phyloP scores from a whole-genome alignment of 2,888 invertebrate species.

The Criorhina ranunculi region DNA sequence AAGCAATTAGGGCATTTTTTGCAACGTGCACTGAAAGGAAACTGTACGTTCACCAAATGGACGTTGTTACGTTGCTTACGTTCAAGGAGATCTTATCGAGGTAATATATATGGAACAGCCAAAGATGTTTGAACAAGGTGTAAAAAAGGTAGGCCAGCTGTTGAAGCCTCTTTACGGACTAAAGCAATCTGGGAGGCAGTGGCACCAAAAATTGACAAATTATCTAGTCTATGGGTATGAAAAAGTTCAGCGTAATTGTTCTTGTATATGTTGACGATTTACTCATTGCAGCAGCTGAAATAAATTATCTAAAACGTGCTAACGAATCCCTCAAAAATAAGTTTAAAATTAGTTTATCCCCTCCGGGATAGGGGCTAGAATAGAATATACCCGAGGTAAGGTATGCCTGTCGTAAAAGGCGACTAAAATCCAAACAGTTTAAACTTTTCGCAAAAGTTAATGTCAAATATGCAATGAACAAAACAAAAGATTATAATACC shows the following conservation, averaged over 20 bases:
- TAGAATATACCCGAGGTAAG: too few species aligned
- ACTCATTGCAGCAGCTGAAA: slow-evolving; percentile 25
- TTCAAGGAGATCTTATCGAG: slow-evolving; percentile 43
- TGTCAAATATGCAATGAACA: too few species aligned
- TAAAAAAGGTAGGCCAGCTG: slow-evolving; percentile 19
- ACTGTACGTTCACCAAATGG: slow-evolving; percentile 37
- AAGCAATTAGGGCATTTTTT: slow-evolving; percentile 26
- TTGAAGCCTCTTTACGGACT: slow-evolving; percentile 24
- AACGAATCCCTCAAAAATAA: slow-evolving; percentile 32
- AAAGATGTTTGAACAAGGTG: background rate
- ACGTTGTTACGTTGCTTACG: slow-evolving; percentile 32
- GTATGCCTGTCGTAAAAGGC: too few species aligned
- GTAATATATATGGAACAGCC: slow-evolving; percentile 30
- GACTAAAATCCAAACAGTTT: too few species aligned
- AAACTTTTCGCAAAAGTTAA: too few species aligned
- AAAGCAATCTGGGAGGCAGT: slow-evolving; percentile 59
- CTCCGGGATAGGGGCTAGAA: too few species aligned
- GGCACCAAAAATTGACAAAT: slow-evolving; percentile 29
- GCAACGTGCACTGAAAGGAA: slow-evolving; percentile 2
- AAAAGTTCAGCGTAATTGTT: too few species aligned
- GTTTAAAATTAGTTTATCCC: too few species aligned
- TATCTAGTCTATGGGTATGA: slow-evolving; percentile 15
- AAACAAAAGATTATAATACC: too few species aligned
- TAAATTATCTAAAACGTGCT: background rate
- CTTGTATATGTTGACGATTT: slow-evolving; percentile 48